Evolutionary conservation across 2,113 vertebrate genomes (phyloP), one percentile per base, ranked within the genome.

Genomic region (Psilopogon haemacephalus): DNA sequence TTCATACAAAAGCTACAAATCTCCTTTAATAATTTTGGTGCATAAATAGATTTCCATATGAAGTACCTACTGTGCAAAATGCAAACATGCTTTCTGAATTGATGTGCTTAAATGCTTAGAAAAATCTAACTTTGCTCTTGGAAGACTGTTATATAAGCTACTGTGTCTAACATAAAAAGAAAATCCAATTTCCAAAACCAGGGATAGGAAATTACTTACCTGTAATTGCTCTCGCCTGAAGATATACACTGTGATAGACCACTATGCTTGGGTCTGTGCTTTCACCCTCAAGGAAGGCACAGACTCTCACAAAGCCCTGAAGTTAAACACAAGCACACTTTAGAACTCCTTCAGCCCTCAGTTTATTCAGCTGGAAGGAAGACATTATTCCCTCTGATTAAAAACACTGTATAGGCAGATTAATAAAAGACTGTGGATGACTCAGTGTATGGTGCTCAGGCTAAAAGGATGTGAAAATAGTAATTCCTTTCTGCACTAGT

Each of bases 201-300:
- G 82, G 87, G 94, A 82, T 52, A 85, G 71, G 52, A 95, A 94
- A 88, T 84, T 54, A 94, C 74, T 94, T 92, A 55, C 70, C 77
- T 83, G 71, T 85, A 94, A 72, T 35, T 91, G 67, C 46, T 89
- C 65, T 83, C 83, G 56, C 84, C 91, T 85, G 63, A 83, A 76
- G 91, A 76, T 38, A 76, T 5, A 55, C 19, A 50, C 30, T 70
- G 69, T 68, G 70, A 76, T 48, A 94, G 78, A 88, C 46, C 72
- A 54, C 79, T 71, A 44, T 46, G 74, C 75, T 67, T 72, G 40
- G 62, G 44, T 81, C 89, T 94, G 58, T 89, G 88, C 75, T 94
- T 92, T 89, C 60, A 62, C 71, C 71, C 74, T 72, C 58, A 78
- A 62, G 83, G 54, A 90, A 92, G 62, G 69, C 69, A 90, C 40